Percentiles rank a stretch among this genome's conserved stretches.
phyloP scores from a whole-genome alignment of 2,888 invertebrate species.

The Piscicola geometra region DNA sequence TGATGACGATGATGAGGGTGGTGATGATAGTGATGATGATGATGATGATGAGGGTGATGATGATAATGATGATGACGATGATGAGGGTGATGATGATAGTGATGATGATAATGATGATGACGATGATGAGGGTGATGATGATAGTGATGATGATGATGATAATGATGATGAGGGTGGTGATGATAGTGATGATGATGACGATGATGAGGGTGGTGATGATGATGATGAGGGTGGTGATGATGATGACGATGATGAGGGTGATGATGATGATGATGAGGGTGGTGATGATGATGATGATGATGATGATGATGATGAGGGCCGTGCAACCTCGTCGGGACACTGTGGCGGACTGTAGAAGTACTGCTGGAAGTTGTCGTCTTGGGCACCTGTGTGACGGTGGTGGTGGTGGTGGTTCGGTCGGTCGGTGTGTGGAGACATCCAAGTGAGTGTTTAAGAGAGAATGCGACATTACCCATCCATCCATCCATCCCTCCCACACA shows the following conservation, averaged over 20 bases:
- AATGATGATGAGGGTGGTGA: slow-evolving; percentile 21
- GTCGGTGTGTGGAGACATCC: too few relatives aligned
- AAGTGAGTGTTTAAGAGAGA: too few relatives aligned
- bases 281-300: slow-evolving; percentile 17
- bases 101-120: slow-evolving; percentile 24
- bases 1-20: not conserved
- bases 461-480: too few relatives aligned
- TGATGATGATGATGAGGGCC: slow-evolving; percentile 21
- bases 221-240: slow-evolving; percentile 22
- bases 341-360: too few relatives aligned
- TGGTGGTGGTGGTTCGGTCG: too few relatives aligned
- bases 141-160: slow-evolving; percentile 24
- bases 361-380: too few relatives aligned
- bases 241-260: slow-evolving; percentile 15
- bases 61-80: not conserved
- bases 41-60: not conserved
- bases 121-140: too few relatives aligned
- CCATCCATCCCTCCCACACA: too few relatives aligned
- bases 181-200: slow-evolving; percentile 17
- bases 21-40: too few relatives aligned
- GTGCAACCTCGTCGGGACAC: too few relatives aligned
- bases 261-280: slow-evolving; percentile 29
- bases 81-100: slow-evolving; percentile 14
- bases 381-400: too few relatives aligned
- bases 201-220: slow-evolving; percentile 23